A percentile compares a stretch with the other conserved stretches of the same genome.
phyloP scores from a whole-genome alignment of 2,888 invertebrate species.

The Saturnia japonica region DNA sequence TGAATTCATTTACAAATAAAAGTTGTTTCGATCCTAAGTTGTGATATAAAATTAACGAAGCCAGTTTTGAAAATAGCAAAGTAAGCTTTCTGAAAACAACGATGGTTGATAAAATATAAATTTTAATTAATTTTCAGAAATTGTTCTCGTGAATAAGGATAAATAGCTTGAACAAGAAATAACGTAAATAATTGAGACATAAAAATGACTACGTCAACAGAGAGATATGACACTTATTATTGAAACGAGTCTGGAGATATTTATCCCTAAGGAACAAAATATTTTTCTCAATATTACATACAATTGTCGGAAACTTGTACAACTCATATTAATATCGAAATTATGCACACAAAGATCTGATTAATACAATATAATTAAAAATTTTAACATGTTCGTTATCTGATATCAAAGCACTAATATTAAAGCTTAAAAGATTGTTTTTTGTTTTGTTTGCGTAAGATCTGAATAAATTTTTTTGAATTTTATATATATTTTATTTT shows the following conservation, averaged over 20 bases:
- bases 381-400: no score
- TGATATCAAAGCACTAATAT: no score
- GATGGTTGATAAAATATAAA: not conserved
- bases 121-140: not conserved
- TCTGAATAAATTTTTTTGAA: no score
- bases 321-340: not conserved
- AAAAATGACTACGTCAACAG: slow-evolving; percentile 40
- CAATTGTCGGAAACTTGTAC: not conserved
- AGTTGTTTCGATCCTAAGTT: not conserved
- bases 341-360: no score
- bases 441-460: no score
- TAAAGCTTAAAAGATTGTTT: no score
- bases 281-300: not conserved
- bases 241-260: slow-evolving; percentile 35
- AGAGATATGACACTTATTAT: slow-evolving; percentile 47
- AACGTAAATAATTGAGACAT: slow-evolving; percentile 32
- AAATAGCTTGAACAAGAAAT: slow-evolving; percentile 8
- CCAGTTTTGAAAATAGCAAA: not conserved
- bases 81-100: not conserved
- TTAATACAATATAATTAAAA: no score
- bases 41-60: slow-evolving; percentile 3
- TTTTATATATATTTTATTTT: no score
- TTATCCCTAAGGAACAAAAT: slow-evolving; percentile 37
- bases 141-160: slow-evolving; percentile 2
- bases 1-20: not conserved